These are phyloP conservation scores for Lacerta agilis DNA, from an alignment of 2,797 vertebrate species.

Conservation along the genomic window DNA sequence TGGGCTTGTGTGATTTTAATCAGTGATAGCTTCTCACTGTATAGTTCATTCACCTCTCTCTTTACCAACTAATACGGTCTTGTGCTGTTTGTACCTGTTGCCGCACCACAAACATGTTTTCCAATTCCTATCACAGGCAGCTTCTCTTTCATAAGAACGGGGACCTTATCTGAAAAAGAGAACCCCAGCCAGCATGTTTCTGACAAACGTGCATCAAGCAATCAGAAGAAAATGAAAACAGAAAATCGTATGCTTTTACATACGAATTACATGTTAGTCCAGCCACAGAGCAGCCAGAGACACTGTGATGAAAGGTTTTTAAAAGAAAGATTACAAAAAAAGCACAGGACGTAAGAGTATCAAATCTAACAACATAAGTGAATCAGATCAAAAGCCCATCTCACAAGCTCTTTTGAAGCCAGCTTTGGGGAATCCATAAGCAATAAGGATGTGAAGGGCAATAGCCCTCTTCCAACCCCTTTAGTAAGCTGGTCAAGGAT, in stretches of 20 bases:
- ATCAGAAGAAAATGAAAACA: background rate
- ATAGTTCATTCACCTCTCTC: background rate
- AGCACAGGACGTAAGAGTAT: background rate
- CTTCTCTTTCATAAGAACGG: slow-evolving; percentile 80
- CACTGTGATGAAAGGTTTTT: background rate
- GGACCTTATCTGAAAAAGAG: slow-evolving; percentile 83
- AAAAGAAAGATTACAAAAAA: background rate
- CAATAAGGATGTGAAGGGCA: background rate
- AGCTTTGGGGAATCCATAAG: background rate
- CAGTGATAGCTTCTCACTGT: background rate
- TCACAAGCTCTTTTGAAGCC: background rate
- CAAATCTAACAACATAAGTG: background rate
- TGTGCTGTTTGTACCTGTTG: slow-evolving; percentile 83
- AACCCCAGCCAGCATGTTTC: slow-evolving; percentile 9
- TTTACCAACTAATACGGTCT: background rate
- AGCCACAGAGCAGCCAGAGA: background rate
- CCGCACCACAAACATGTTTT: slow-evolving; percentile 94
- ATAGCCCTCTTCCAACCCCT: background rate
- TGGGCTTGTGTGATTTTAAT: background rate
- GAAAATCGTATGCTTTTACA: background rate
- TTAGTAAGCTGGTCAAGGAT: background rate
- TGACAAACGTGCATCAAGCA: background rate
- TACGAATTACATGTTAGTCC: background rate
- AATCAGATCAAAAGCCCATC: background rate
- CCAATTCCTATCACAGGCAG: slow-evolving; percentile 90